Conservation (phyloP, 2,888 invertebrate species). For the Xylophagus ater region DNA sequence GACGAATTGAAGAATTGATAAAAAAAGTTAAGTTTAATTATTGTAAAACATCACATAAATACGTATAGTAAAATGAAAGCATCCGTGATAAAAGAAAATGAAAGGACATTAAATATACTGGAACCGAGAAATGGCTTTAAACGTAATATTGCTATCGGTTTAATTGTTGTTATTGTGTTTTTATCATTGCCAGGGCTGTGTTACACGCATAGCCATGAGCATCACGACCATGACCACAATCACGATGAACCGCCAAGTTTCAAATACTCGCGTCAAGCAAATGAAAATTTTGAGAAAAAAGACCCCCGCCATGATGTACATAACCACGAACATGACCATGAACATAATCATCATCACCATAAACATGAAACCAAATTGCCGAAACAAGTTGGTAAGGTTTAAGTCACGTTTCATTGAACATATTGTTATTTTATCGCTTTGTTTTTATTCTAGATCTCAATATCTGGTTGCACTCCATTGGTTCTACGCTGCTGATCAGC, state of each 20-base stretch:
- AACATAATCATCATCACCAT: conserved; percentile 32
- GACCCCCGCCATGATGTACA: conserved; percentile 19
- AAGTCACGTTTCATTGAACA: background rate
- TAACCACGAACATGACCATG: conserved; percentile 22
- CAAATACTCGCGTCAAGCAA: conserved; percentile 72
- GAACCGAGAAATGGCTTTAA: too few relatives aligned
- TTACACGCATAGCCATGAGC: conserved; percentile 38
- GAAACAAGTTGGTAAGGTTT: background rate
- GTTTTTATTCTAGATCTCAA: conserved; percentile 27
- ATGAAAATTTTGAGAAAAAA: conserved; percentile 30
- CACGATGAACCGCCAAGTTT: conserved; percentile 56
- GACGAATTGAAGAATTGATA: too few relatives aligned
- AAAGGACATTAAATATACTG: too few relatives aligned
- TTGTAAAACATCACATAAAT: background rate
- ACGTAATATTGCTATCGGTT: conserved; percentile 23
- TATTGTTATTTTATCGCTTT: background rate
- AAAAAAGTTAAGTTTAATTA: too few relatives aligned
- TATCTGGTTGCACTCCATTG: conserved; percentile 71
- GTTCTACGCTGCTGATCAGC: conserved; percentile 87
- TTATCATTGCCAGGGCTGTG: conserved; percentile 35
- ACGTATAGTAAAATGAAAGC: background rate
- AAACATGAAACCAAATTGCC: too few relatives aligned
- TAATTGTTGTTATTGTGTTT: conserved; percentile 28
- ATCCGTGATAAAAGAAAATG: background rate
- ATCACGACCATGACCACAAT: conserved; percentile 41